These are phyloP conservation scores for Peromyscus maniculatus DNA, from an alignment of 2,113 vertebrate species.

Conservation along the genomic window DNA sequence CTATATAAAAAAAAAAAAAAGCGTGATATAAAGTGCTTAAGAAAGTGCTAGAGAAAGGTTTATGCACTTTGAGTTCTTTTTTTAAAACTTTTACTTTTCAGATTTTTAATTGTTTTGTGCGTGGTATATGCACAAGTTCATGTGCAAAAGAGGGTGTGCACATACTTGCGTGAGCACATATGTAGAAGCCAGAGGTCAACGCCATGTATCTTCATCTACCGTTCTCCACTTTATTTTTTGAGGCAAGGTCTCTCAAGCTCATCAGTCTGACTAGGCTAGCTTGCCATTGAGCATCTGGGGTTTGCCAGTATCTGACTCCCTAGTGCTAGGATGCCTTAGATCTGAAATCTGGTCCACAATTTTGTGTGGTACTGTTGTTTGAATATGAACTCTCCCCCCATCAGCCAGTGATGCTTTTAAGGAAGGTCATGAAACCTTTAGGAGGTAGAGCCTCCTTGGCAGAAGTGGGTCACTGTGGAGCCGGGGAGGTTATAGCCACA, in stretches of 20 bases:
- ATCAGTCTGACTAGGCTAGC: not conserved
- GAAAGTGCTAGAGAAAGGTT: not conserved
- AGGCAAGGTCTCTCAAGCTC: not conserved
- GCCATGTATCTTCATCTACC: not conserved
- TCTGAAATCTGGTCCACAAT: not conserved
- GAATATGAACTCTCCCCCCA: not conserved
- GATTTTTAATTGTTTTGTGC: not conserved
- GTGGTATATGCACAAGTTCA: too few relatives aligned
- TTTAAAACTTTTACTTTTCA: not conserved
- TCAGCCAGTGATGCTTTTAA: not conserved
- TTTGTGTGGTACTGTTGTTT: too few relatives aligned
- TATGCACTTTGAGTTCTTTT: not conserved
- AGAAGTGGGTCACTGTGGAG: not conserved
- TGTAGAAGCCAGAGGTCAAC: not conserved
- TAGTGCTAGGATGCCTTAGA: too few relatives aligned
- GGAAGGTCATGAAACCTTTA: not conserved
- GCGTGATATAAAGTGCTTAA: not conserved
- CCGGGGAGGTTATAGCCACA: not conserved
- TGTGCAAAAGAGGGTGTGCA: not conserved
- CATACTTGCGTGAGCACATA: not conserved
- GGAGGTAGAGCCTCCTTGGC: not conserved
- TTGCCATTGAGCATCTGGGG: not conserved
- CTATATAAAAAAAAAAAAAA: conserved; percentile 82
- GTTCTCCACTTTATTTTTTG: not conserved
- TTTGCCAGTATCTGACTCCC: not conserved